phyloP scores from a whole-genome alignment of 2,888 invertebrate genomes.

The Hybos culiciformis region DNA sequence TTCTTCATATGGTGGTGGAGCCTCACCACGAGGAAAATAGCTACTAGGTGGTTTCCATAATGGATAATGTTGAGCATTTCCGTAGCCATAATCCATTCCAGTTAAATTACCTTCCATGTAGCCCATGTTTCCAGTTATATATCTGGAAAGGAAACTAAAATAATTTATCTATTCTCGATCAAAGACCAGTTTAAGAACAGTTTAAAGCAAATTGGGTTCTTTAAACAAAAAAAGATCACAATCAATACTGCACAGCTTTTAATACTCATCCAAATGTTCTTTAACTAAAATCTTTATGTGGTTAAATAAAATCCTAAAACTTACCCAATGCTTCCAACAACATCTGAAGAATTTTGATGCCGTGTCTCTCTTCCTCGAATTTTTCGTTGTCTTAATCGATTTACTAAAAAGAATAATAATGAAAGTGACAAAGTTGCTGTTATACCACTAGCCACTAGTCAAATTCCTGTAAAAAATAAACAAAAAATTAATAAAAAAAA shows the following conservation, averaged over 20 bases:
- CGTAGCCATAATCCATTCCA: slow-evolving; percentile 34
- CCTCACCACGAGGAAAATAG: slow-evolving; percentile 73
- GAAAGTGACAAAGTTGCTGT: slow-evolving; percentile 70
- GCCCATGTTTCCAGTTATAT: slow-evolving; percentile 62
- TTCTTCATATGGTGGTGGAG: slow-evolving; percentile 80
- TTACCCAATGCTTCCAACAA: slow-evolving; percentile 60
- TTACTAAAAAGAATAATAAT: slow-evolving; percentile 67
- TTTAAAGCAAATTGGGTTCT: not conserved
- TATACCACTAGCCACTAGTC: slow-evolving; percentile 70
- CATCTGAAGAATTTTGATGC: slow-evolving; percentile 49
- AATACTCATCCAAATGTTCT: not conserved
- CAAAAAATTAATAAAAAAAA: no score
- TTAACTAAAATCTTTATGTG: not conserved
- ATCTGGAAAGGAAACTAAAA: slow-evolving; percentile 29
- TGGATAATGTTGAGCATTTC: slow-evolving; percentile 53
- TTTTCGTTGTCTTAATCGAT: slow-evolving; percentile 67
- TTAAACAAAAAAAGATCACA: not conserved
- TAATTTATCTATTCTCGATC: not conserved
- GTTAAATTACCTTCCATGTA: slow-evolving; percentile 59
- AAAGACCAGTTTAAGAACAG: not conserved
- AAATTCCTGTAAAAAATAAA: no score
- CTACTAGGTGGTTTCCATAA: slow-evolving; percentile 71
- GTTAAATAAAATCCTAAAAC: not conserved
- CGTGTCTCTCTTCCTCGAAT: slow-evolving; percentile 55
- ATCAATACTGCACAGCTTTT: not conserved